Evolutionary conservation across 1,140 invertebrate species (phyloP).

Genomic region (Cheumatopsyche charites): DNA sequence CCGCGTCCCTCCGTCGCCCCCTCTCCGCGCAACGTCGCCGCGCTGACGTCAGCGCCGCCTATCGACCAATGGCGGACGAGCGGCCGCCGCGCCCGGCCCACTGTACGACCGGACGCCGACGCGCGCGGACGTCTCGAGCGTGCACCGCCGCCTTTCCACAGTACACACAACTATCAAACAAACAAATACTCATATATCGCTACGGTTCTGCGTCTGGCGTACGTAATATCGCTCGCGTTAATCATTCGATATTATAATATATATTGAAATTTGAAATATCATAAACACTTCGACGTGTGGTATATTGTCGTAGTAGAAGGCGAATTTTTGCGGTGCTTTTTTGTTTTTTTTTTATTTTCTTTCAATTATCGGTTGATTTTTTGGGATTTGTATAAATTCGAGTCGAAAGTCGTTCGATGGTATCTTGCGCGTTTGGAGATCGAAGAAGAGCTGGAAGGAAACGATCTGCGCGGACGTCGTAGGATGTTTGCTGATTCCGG

Average conservation of each 20-base stretch:
- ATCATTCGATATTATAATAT: too few species aligned
- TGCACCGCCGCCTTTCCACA: constrained; percentile 4
- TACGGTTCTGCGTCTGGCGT: too few species aligned
- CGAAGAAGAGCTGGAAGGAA: too few species aligned
- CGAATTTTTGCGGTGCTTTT: too few species aligned
- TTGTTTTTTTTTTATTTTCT: background rate
- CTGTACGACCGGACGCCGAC: constrained; percentile 17
- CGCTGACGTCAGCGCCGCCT: constrained; percentile 35
- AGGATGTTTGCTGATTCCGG: constrained; percentile 33
- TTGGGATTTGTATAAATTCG: background rate
- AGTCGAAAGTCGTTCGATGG: too few species aligned
- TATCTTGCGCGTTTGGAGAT: background rate
- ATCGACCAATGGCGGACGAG: constrained; percentile 43
- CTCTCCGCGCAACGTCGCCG: background rate
- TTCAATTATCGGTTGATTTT: too few species aligned
- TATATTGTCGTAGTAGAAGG: too few species aligned
- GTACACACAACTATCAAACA: background rate
- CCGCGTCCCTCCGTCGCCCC: background rate
- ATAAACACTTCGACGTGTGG: too few species aligned
- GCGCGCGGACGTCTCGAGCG: constrained; percentile 29
- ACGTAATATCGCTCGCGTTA: background rate
- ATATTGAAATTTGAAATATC: too few species aligned
- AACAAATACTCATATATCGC: too few species aligned
- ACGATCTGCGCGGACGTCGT: constrained; percentile 11
- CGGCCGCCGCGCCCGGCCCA: constrained; percentile 37